A percentile compares a stretch with the other conserved stretches of the same genome.
These are phyloP conservation scores for Ptilodon capucinus DNA, from an alignment of 2,888 invertebrate genomes.

Conservation along the genomic window DNA sequence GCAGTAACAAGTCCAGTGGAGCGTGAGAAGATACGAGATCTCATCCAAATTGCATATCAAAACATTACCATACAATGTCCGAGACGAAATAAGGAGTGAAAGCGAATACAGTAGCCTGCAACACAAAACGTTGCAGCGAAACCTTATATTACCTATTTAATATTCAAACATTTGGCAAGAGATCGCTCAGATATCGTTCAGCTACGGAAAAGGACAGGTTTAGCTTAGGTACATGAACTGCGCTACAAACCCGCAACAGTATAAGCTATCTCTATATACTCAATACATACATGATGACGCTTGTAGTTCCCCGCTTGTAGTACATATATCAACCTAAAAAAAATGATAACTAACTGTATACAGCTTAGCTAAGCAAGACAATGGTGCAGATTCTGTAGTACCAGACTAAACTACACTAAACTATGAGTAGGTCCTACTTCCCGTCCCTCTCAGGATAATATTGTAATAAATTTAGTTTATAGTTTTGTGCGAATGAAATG, in stretches of 20 bases:
- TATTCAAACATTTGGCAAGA: conserved; percentile 56
- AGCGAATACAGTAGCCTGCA: conserved; percentile 33
- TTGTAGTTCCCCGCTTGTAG: too few relatives aligned
- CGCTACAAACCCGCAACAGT: neutral
- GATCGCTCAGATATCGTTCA: conserved; percentile 36
- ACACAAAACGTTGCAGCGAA: conserved; percentile 30
- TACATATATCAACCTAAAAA: too few relatives aligned
- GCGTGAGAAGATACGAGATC: conserved; percentile 60
- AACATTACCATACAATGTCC: conserved; percentile 61
- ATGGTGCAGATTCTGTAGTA: too few relatives aligned
- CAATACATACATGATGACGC: too few relatives aligned
- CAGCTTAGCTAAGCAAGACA: too few relatives aligned
- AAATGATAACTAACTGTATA: too few relatives aligned
- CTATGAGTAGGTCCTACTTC: too few relatives aligned
- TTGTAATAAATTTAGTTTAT: too few relatives aligned
- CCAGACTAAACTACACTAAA: too few relatives aligned
- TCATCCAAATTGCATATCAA: conserved; percentile 47
- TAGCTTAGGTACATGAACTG: neutral
- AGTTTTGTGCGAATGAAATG: too few relatives aligned
- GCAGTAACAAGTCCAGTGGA: conserved; percentile 48
- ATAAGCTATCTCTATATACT: too few relatives aligned
- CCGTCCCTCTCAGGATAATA: too few relatives aligned
- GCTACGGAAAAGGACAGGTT: conserved; percentile 6
- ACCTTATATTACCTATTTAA: conserved; percentile 49
- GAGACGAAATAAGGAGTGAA: conserved; percentile 59